Base-by-base conservation (phyloP, 92 coral and sea anemone species). In the Epizoanthus illoricatus region DNA sequence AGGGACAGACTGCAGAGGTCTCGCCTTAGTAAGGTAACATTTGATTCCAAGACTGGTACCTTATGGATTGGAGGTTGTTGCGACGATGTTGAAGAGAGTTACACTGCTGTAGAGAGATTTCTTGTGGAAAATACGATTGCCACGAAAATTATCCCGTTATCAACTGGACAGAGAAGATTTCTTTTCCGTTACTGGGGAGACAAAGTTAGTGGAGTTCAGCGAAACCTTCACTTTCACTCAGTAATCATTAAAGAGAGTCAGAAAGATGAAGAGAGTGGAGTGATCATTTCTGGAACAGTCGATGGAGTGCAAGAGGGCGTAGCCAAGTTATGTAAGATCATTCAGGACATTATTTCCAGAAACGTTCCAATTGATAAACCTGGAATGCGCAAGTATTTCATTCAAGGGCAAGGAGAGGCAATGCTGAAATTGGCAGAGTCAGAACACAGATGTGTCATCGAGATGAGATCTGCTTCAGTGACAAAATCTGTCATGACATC, bases 71-170 rank as follows among this genome's bases (percentile, higher is more conserved):
- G 84, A n/a, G 95, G 98, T 7, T 55, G 74, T 75, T 76, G 65
- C 66, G 86, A 81, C 23, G 81, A 90, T 13, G 91, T 91, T 3
- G 40, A 85, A 19, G n/a, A 61, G 17, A 75, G 85, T 20, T 41
- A 66, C 39, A 39, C 39, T 66, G 43, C 42, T n/a, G 61, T 94
- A 5, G 67, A 80, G 19, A 45, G 62, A 16, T 94, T 94, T 79
- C 74, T 94, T 41, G 85, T 71, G 63, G 86, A 87, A 71, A 94
- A 94, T 65, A 90, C 95, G 54, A 88, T 94, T 52, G 71, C 90
- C 13, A 80, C 33, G 10, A 40, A 87, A 65, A 55, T 20, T 1
- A 79, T 91, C 13, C 39, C 17, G 3, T 19, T 92, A 21, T 33
- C 76, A 13, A 58, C 40, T n/a, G 98, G 93, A 41, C 71, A 84